Evolutionary conservation across 2,888 invertebrate species (phyloP), one percentile per base, ranked within the genome.

Genomic region (Heliconius hortense): DNA sequence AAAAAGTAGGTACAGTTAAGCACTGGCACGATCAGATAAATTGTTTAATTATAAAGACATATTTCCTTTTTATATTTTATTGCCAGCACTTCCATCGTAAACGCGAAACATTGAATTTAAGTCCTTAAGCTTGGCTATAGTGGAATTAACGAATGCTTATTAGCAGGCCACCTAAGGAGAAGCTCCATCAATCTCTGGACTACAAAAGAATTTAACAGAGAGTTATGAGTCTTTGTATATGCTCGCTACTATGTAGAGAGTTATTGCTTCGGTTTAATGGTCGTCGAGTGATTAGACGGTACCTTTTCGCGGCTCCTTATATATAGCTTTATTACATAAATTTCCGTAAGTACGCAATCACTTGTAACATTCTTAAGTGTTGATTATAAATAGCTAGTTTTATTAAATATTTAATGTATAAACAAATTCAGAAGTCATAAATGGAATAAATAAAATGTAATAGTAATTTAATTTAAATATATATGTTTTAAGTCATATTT

Each of bases 211-310:
- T 88, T 86, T 85, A 89, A 89, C 88, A 88, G 90, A 91, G 92
- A 93, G 88, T 92, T 92, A 93, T 91, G 86, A 87, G 84, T 87
- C 87, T 90, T 89, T 90, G 90, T 89, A 87, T 87, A 87, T 85
- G 84, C 82, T 82, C 83, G 90, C 90, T 90, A 94, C 93, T 93
- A 93, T 92, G 93, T 94, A 88, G 87, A 81, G 88, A 90, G 88
- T 92, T 92, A 93, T 90, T 89, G 87, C 92, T 89, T 89, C 85
- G 86, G 88, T 92, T 93, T 93, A 92, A 93, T 91, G 91, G 88
- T 88, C 86, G 81, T 82, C 76, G 79, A 85, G 87, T 93, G 92
- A 92, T 94, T 93, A 93, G 92, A 91, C 89, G 90, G 86, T 88
- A 85, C 87, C 86, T 89, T 85, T 86, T 84, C 82, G 81, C 82